Evolutionary conservation across 2,797 vertebrate genomes (phyloP), one percentile per base, ranked within the genome.

Genomic region (Cynodonichthys magdalenae): DNA sequence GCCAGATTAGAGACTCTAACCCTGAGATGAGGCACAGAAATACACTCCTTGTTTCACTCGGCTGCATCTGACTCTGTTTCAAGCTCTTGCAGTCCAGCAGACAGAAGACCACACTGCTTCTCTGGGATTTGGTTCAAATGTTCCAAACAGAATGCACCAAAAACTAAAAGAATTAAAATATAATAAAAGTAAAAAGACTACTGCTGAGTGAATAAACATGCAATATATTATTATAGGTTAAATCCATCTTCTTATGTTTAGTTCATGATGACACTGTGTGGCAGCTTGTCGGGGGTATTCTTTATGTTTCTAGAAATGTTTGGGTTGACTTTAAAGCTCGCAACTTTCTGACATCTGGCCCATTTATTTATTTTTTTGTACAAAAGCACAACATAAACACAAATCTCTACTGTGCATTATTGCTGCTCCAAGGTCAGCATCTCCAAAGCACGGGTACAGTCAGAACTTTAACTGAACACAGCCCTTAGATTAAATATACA

Each of bases 41-140:
- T 61, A 69, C 58, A 62, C 42, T 63, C 63, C 50, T 74, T 53
- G 36, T 55, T 51, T 70, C 45, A 68, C 70, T 68, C 10, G 5
- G 34, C 44, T 60, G 57, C 65, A 61, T 66, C 53, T 45, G 20
- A 69, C 44, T 67, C 41, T 67, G 14, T 48, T 66, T 74, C 61
- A 46, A 15, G 6, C 55, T 27, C 11, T 15, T 44, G 31, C 24
- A 63, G 7, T 47, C 27, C 59, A 4, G 36, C 14, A 55, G 6
- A 67, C n/a, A 46, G 24, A 54, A 12, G 36, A 3, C 36, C 36
- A 39, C 11, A 4, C 36, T 39, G 36, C 55, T 15, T 11, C 11
- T 49, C 39, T 2, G 19, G 11, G 56, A 31, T 72, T 15, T 36
- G 11, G 44, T 39, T n/a, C 39, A 3, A 54, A 71, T 31, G 17